Evolutionary conservation across 2,797 vertebrate species (phyloP).

Genomic region (Lepus townsendii): DNA sequence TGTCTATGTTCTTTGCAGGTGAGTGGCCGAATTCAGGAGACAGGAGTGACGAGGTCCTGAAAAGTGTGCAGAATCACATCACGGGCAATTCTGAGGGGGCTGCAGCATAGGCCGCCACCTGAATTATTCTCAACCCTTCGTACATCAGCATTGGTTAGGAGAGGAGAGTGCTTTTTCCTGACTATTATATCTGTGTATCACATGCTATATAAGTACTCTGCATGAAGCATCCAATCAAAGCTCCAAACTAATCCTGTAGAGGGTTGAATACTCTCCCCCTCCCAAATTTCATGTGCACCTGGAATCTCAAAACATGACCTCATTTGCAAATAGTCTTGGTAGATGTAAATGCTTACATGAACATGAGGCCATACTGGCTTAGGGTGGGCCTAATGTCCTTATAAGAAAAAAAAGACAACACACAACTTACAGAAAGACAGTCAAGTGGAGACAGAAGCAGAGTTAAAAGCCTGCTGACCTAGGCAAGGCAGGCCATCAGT

Average conservation of each 20-base stretch:
- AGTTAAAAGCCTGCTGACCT: background rate
- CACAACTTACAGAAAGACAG: background rate
- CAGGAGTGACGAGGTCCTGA: background rate
- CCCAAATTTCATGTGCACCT: background rate
- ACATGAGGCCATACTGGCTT: background rate
- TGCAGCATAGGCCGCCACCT: fast-evolving
- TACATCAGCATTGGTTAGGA: background rate
- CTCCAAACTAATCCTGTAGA: background rate
- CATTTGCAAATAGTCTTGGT: constrained; percentile 9
- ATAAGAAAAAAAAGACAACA: background rate
- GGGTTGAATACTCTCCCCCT: background rate
- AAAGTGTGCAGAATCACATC: background rate
- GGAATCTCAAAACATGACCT: background rate
- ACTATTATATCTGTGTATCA: background rate
- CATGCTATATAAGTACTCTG: background rate
- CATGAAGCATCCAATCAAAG: background rate
- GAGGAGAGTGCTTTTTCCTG: background rate
- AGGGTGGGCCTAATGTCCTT: background rate
- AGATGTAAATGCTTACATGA: background rate
- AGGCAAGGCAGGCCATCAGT: background rate
- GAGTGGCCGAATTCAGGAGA: background rate
- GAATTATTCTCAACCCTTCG: background rate
- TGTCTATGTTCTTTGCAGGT: background rate
- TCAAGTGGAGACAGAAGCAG: background rate
- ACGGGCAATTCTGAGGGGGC: background rate